Conservation (phyloP, 2,888 invertebrate genomes). For the Liodrosophila aerea region DNA sequence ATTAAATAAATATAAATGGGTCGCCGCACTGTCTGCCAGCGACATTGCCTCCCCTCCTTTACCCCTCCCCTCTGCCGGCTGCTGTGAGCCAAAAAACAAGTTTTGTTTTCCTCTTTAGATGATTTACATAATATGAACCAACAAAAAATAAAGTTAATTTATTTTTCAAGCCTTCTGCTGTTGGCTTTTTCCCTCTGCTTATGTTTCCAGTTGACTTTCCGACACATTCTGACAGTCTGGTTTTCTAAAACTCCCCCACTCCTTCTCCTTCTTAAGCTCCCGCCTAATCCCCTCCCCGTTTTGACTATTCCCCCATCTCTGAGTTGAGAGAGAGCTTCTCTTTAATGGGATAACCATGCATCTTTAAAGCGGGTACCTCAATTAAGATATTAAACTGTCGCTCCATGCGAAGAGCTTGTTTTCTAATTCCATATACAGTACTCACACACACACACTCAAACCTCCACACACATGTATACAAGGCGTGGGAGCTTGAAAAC, state of each 20-base stretch:
- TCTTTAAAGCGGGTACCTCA: constrained; percentile 71
- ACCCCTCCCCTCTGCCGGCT: constrained; percentile 3
- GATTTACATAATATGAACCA: constrained; percentile 75
- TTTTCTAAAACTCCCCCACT: no score
- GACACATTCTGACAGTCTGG: constrained; percentile 23
- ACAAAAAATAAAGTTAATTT: constrained; percentile 78
- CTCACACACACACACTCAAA: constrained; percentile 16
- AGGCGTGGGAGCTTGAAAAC: constrained; percentile 37
- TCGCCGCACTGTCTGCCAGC: constrained; percentile 50
- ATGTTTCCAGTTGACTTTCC: constrained; percentile 41
- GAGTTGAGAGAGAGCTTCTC: no score
- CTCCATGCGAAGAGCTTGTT: constrained; percentile 19
- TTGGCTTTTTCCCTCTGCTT: constrained; percentile 33
- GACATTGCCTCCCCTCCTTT: constrained; percentile 34
- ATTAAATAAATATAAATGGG: constrained; percentile 79
- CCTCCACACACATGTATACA: constrained; percentile 18
- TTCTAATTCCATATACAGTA: constrained; percentile 7
- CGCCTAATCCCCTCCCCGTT: no score
- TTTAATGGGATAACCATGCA: constrained; percentile 35
- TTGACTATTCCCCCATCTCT: constrained; percentile 10
- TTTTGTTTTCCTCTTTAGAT: constrained; percentile 42
- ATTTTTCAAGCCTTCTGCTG: constrained; percentile 70
- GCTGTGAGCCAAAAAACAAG: constrained; percentile 7
- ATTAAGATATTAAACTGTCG: constrained; percentile 73
- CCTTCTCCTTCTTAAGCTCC: no score